Evolutionary conservation across 1,140 invertebrate species (phyloP), one percentile per base, ranked within the genome.

Genomic region (Camponotus floridanus): DNA sequence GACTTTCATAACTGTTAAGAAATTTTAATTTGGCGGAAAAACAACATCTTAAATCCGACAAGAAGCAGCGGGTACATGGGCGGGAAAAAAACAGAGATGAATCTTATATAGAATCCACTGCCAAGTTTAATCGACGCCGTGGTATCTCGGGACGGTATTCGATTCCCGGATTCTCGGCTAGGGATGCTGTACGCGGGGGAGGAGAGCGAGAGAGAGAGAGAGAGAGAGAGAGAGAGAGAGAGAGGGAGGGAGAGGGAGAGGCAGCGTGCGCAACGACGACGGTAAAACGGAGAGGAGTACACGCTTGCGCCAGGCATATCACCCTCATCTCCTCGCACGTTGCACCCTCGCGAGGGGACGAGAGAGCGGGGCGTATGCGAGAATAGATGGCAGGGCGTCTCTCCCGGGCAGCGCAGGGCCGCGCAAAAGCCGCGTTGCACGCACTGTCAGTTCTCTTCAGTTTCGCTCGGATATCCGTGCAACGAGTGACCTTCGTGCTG

Each of bases 321-420:
- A 79, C 76, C 88, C 88, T 88, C 78, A 76, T 85, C 79, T 89
- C 64, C 71, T 80, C 88, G 84, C 80, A 76, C 88, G 80, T 76
- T 80, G 85, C 45, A 59, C 81, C 45, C 68, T 33, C 13, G 51
- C 2, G 71, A 64, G 59, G 42, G 78, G 59, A 64, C 78, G 88
- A 86, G 88, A 84, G 89, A 80, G 88, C 74, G 88, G 87, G 85
- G 88, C 61, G 88, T 90, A 68, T 87, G 79, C 88, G 88, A 90
- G 87, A 88, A 89, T 86, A 89, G 88, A 89, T 90, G 88, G 88
- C 87, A 90, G 88, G 88, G 88, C 87, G 88, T 90, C 88, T 89
- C 88, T 90, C 88, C 88, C 88, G 88, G 88, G 88, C 88, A 85
- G 71, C 81, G 73, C 81, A 85, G 61, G 80, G 61, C 71, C 81